phyloP scores from a whole-genome alignment of 2,113 vertebrate genomes.

The Empidonax alnorum region DNA sequence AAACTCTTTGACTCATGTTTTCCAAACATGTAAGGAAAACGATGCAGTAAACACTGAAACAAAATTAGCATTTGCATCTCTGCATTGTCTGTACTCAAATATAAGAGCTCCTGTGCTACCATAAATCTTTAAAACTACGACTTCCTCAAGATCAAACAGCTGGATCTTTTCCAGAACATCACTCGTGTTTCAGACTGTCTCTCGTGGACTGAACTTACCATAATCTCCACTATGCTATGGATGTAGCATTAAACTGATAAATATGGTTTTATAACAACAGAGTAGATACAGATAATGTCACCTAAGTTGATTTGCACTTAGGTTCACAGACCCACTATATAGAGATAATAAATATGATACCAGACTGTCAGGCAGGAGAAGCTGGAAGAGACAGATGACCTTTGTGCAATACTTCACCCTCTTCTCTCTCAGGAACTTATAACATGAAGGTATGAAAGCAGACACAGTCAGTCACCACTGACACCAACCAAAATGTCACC shows the following conservation, averaged over 20 bases:
- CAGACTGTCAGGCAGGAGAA: not conserved
- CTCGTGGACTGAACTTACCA: not conserved
- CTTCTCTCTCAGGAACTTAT: not conserved
- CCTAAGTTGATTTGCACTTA: slow-evolving; percentile 24
- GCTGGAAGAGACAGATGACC: slow-evolving; percentile 14
- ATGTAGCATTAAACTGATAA: slow-evolving; percentile 30
- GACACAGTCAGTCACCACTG: not conserved
- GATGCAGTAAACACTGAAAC: not conserved
- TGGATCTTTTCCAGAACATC: not conserved
- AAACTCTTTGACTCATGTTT: not conserved
- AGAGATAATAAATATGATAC: slow-evolving; percentile 20
- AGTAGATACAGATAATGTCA: slow-evolving; percentile 13
- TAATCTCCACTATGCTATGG: not conserved
- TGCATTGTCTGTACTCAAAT: not conserved
- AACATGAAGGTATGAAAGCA: not conserved
- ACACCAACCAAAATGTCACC: not conserved
- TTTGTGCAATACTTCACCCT: not conserved
- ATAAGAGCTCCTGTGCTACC: not conserved
- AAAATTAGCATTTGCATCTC: not conserved
- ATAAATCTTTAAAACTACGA: not conserved
- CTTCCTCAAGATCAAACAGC: not conserved
- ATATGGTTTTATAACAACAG: slow-evolving; percentile 3
- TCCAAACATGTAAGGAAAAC: not conserved
- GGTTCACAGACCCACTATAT: not conserved
- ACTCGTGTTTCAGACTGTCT: not conserved